Base-by-base conservation (phyloP, 2,888 invertebrate species). In the Stenoptilia bipunctidactyla region DNA sequence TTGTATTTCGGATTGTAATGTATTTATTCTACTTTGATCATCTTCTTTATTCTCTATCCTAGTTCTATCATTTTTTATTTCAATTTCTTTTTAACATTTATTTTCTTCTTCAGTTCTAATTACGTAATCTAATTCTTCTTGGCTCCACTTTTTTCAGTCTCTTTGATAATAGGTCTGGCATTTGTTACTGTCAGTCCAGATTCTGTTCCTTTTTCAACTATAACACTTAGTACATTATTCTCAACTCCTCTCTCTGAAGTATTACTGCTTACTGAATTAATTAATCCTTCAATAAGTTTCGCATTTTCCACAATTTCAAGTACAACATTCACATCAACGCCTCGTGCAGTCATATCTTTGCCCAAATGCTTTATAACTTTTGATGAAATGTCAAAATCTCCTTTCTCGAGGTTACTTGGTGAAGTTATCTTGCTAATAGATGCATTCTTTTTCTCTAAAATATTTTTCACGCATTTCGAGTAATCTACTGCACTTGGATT, bases 221-320 rank as follows among this genome's bases (percentile, higher is more conserved):
- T 34, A 13, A 34, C 34, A 14, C 34, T 34, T 34, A 13, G 34
- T 34, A 13, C 13, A n/a, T 34, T 34, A 34, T 34, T 14, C 14
- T 14, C 34, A 34, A 34, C 34, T 34, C 13, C 14, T 34, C 34
- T 34, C 34, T 34, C 34, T 34, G 34, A 13, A 34, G 34, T 13
- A 34, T 34, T 13, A 34, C 34, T 34, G 14, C 34, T 34, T 34
- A 34, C 34, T 34, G n/a, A n/a, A n/a, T n/a, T n/a, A n/a, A n/a
- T n/a, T n/a, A n/a, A n/a, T n/a, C n/a, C n/a, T n/a, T n/a, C n/a
- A n/a, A n/a, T n/a, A n/a, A n/a, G n/a, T n/a, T n/a, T n/a, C n/a
- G n/a, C n/a, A n/a, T n/a, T n/a, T n/a, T n/a, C n/a, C n/a, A n/a
- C n/a, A n/a, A n/a, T n/a, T n/a, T n/a, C n/a, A n/a, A n/a, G n/a